Base-by-base conservation (phyloP, 2,888 invertebrate species). In the Lithosia quadra region DNA sequence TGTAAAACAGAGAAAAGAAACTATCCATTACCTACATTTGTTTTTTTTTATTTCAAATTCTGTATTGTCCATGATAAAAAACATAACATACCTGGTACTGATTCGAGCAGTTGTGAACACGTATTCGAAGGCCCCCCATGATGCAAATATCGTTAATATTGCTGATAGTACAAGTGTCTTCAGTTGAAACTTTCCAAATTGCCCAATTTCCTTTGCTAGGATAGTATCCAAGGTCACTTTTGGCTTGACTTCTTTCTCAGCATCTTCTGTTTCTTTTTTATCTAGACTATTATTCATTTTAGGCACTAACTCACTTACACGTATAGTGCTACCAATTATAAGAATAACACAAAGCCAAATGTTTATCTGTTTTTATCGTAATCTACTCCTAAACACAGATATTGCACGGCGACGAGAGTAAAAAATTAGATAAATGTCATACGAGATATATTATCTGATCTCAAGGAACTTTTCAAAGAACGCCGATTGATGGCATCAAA, bases 171-270 rank as follows among this genome's bases (percentile, higher is more conserved):
- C 1, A 33, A 90, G 62, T 0, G 83, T 85, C 28, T 81, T 75
- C 33, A 86, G 59, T 74, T 92, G 92, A 72, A 87, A 92, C 60
- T 76, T 73, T 0, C 92, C 92, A 53, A 91, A 86, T 81, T 91
- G 88, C 0, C 92, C 92, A 11, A 92, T 77, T 67, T 92, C 92
- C 13, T 88, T 82, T 28, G 87, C 84, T 65, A 92, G 73, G 13
- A 92, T 86, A 33, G n/a, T 53, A 58, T 63, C 57, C 33, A 58
- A 33, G 13, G 43, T 43, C 33, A 63, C 39, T 33, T 58, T 65
- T 15, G 43, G 57, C n/a, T 28, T 65, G 0, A n/a, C 22, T 15
- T 28, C 13, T 9, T 18, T 18, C 3, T 56, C 39, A 13, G 18
- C 61, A 34, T 59, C 21, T 34, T 36, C 33, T 49, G n/a, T n/a